A percentile compares a stretch with the other conserved stretches of the same genome.
These are phyloP conservation scores for Rhimphoctona megacephalus DNA, from an alignment of 2,888 invertebrate genomes.

Conservation along the genomic window DNA sequence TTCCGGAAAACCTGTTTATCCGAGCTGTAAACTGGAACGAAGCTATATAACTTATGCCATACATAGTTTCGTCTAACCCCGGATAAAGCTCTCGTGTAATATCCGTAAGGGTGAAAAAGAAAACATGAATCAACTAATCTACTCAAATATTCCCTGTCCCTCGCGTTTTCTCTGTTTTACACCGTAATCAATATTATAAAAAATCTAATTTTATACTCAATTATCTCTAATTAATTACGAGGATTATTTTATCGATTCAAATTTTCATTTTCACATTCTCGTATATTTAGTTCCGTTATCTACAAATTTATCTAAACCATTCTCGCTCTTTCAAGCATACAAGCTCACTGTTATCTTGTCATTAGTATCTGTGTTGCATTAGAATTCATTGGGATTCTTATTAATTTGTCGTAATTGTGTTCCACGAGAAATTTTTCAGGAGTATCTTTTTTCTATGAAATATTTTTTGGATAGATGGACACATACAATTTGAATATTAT, in stretches of 20 bases:
- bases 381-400: too few species aligned
- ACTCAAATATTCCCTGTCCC: not conserved
- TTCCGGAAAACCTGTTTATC: constrained; percentile 60
- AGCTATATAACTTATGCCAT: constrained; percentile 41
- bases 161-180: not conserved
- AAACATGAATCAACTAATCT: not conserved
- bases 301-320: not conserved
- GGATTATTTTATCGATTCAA: not conserved
- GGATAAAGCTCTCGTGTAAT: constrained; percentile 29
- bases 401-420: too few species aligned
- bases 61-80: not conserved
- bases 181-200: not conserved
- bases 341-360: not conserved
- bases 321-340: not conserved
- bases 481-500: not conserved
- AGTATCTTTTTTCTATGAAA: too few species aligned
- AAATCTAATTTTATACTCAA: not conserved
- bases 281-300: not conserved
- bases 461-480: not conserved
- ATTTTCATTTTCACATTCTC: not conserved
- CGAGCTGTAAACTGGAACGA: constrained; percentile 58
- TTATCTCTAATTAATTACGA: not conserved
- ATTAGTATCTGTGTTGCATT: not conserved
- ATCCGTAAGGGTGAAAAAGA: not conserved
- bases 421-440: not conserved